A percentile compares a stretch with the other conserved stretches of the same genome.
These are phyloP conservation scores for Gallinago jamesoni DNA, from an alignment of 2,113 vertebrate species.

Conservation along the genomic window DNA sequence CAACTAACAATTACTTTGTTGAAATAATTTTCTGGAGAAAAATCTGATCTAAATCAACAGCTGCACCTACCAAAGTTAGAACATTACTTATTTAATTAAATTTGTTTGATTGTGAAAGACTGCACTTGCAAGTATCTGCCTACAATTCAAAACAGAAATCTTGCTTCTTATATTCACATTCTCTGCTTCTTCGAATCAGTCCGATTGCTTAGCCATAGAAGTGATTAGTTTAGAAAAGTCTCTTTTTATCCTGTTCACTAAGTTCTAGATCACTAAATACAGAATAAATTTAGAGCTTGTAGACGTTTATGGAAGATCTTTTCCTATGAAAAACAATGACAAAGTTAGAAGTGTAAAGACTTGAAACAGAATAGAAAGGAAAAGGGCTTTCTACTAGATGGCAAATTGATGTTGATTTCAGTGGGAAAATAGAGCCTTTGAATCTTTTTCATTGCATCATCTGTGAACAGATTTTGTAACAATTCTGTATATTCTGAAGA, in stretches of 20 bases:
- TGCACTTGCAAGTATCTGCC: not conserved
- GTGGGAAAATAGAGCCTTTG: not conserved
- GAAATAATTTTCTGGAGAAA: conserved; percentile 6
- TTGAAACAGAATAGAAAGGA: not conserved
- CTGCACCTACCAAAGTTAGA: not conserved
- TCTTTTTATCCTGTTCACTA: not conserved
- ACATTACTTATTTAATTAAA: not conserved
- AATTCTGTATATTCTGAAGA: conserved; percentile 46
- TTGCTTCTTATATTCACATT: not conserved
- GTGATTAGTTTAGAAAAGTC: conserved; percentile 38
- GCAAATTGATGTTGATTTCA: conserved; percentile 9
- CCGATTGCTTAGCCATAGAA: conserved; percentile 34
- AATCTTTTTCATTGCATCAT: not conserved
- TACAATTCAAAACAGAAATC: not conserved
- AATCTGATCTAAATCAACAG: not conserved
- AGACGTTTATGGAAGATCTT: not conserved
- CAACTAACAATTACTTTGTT: not conserved
- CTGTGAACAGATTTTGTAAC: conserved; percentile 25
- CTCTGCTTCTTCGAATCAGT: not conserved
- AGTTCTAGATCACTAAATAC: conserved; percentile 23
- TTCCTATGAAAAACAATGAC: conserved; percentile 33
- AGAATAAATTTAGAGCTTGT: conserved; percentile 4
- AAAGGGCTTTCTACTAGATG: not conserved
- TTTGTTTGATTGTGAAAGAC: not conserved
- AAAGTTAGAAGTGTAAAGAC: not conserved